Base-by-base conservation (phyloP, 1,140 invertebrate genomes). In the Euborellia annulipes region DNA sequence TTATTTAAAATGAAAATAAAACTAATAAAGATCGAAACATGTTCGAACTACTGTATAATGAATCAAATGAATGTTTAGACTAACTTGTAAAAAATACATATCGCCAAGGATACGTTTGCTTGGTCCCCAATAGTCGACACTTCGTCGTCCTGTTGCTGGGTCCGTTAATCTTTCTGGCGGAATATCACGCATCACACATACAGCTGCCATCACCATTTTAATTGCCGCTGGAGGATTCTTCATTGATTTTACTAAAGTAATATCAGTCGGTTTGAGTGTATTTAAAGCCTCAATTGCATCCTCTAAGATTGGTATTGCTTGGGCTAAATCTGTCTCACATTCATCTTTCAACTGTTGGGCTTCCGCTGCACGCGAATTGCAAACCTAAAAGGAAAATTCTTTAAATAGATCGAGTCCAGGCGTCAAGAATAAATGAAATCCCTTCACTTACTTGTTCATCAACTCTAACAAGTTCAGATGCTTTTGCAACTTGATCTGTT, bases 181-280 rank as follows among this genome's bases (percentile, higher is more conserved):
- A 45, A 91, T 72, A 21, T 75, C 75, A 58, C 88, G 72, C 73
- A 96, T 92, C 0, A 96, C 85, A 62, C 91, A 96, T 14, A 96
- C 82, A 3, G 91, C 88, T 30, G 91, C 91, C 83, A 96, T 89
- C 1, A 93, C 92, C 43, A 96, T 59, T 59, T 90, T 90, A 0
- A 98, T 82, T n/a, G 83, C 83, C 32, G 79, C 76, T 6, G 94
- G 94, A 8, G 94, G 94, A 69, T 93, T 94, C 68, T 93, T 94
- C 93, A 98, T 97, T 0, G 91, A 83, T 65, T 96, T 97, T 0
- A 98, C 86, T 32, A 93, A 66, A 13, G 87, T 88, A 47, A 98
- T 95, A 63, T 98, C 93, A 14, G 76, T 71, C 14, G 90, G 90
- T 63, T 95, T 97, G 3, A 97, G 67, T 0, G 89, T 95, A 60